Conservation (phyloP, 2,797 vertebrate genomes). For the Harpagifer antarcticus region DNA sequence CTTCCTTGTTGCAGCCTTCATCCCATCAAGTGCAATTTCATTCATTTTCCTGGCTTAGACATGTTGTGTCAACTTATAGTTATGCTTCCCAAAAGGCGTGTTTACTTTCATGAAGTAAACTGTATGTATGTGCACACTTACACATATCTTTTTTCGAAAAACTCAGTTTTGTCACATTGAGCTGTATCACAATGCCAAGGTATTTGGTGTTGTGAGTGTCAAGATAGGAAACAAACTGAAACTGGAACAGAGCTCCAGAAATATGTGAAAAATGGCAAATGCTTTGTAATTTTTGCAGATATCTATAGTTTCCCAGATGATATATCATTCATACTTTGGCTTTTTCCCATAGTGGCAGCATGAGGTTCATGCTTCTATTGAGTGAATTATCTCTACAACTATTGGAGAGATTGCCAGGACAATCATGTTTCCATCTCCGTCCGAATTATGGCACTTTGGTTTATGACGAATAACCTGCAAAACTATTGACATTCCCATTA, state of each 20-base stretch:
- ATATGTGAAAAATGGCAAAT: background rate
- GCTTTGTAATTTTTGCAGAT: background rate
- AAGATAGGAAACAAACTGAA: background rate
- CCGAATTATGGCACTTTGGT: background rate
- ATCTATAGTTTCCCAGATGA: background rate
- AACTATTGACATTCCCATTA: background rate
- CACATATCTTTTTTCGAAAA: background rate
- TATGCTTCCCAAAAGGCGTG: too few relatives aligned
- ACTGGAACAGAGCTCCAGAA: too few relatives aligned
- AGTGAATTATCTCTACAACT: background rate
- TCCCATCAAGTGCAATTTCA: slow-evolving; percentile 4
- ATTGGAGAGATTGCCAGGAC: background rate
- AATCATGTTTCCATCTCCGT: background rate
- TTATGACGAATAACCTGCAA: background rate
- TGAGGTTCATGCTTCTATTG: background rate
- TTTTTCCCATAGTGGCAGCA: background rate
- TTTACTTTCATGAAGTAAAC: too few relatives aligned
- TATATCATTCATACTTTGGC: too few relatives aligned
- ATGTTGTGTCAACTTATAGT: too few relatives aligned
- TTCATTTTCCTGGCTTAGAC: background rate
- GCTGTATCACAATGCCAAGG: background rate
- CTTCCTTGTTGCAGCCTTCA: background rate
- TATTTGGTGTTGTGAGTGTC: background rate
- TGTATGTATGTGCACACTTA: too few relatives aligned
- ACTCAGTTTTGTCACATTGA: background rate